A percentile compares a stretch with the other conserved stretches of the same genome.
phyloP scores from a whole-genome alignment of 2,797 vertebrate species.

The Centropyge bicolor region DNA sequence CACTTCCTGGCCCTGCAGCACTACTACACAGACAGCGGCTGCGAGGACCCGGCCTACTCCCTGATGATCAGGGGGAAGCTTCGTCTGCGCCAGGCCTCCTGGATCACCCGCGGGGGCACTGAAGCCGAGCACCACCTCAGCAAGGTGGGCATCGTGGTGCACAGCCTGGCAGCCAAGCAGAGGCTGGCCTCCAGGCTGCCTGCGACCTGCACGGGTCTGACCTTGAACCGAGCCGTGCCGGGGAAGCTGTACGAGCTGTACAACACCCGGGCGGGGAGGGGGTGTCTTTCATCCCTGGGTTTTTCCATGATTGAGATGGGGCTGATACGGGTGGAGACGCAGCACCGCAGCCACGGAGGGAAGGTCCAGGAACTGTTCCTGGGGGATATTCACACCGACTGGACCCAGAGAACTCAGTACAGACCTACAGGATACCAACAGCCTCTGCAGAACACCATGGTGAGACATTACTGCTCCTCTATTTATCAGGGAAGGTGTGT shows the following conservation, averaged over 20 bases:
- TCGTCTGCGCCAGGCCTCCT: slow-evolving; percentile 90
- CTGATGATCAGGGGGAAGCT: slow-evolving; percentile 91
- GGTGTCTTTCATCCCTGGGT: slow-evolving; percentile 86
- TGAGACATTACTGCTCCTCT: slow-evolving; percentile 76
- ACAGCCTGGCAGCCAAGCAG: slow-evolving; percentile 84
- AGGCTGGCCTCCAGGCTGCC: slow-evolving; percentile 82
- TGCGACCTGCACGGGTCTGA: slow-evolving; percentile 74
- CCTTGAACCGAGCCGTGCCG: slow-evolving; percentile 70
- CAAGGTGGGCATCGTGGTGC: slow-evolving; percentile 90
- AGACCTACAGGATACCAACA: slow-evolving; percentile 92
- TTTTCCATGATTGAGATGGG: slow-evolving; percentile 93
- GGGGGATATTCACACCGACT: slow-evolving; percentile 92
- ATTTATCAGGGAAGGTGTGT: background rate
- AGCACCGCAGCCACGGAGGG: slow-evolving; percentile 77
- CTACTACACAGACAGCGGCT: slow-evolving; percentile 89
- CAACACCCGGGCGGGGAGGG: slow-evolving; percentile 82
- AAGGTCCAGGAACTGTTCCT: slow-evolving; percentile 91
- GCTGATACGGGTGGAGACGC: slow-evolving; percentile 88
- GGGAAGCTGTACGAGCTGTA: slow-evolving; percentile 88
- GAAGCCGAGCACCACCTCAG: slow-evolving; percentile 91
- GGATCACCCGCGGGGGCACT: slow-evolving; percentile 91
- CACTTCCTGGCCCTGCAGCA: slow-evolving; percentile 92
- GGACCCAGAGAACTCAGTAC: slow-evolving; percentile 88
- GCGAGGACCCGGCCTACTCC: slow-evolving; percentile 88
- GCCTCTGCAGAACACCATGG: slow-evolving; percentile 92